Conservation (phyloP, 1,140 invertebrate species). For the Spodoptera frugiperda region DNA sequence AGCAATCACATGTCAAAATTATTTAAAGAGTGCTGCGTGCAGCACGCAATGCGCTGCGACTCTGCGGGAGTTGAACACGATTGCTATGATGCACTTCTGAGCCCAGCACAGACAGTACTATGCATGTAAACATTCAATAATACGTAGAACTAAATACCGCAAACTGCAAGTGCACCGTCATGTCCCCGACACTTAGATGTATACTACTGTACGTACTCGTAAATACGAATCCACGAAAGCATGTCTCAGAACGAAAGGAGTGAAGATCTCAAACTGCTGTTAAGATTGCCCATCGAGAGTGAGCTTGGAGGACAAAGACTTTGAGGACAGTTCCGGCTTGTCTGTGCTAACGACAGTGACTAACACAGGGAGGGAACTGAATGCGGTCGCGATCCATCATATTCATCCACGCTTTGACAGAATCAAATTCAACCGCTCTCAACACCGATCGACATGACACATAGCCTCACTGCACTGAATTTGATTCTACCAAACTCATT, state of each 20-base stretch:
- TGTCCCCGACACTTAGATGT: constrained; percentile 76
- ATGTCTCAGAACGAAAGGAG: constrained; percentile 83
- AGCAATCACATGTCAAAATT: constrained; percentile 52
- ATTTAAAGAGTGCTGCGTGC: not conserved
- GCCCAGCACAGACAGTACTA: constrained; percentile 75
- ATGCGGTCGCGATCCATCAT: constrained; percentile 72
- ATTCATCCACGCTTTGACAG: constrained; percentile 71
- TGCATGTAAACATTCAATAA: constrained; percentile 77
- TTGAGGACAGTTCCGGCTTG: constrained; percentile 80
- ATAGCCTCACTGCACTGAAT: constrained; percentile 51
- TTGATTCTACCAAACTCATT: constrained; percentile 67
- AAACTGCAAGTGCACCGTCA: constrained; percentile 81
- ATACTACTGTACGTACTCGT: constrained; percentile 31
- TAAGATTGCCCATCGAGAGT: constrained; percentile 65
- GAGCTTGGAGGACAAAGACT: constrained; percentile 78
- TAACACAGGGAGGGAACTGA: constrained; percentile 74
- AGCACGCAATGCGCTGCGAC: constrained; percentile 7
- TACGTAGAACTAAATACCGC: constrained; percentile 78
- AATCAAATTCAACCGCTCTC: constrained; percentile 63
- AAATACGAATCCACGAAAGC: constrained; percentile 82
- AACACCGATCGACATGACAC: constrained; percentile 1
- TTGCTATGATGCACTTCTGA: constrained; percentile 83
- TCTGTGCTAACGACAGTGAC: constrained; percentile 81
- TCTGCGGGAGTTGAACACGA: constrained; percentile 50
- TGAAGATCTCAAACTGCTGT: constrained; percentile 71